Evolutionary conservation across 2,888 invertebrate species (phyloP).

Genomic region (Drosophila antonietae): DNA sequence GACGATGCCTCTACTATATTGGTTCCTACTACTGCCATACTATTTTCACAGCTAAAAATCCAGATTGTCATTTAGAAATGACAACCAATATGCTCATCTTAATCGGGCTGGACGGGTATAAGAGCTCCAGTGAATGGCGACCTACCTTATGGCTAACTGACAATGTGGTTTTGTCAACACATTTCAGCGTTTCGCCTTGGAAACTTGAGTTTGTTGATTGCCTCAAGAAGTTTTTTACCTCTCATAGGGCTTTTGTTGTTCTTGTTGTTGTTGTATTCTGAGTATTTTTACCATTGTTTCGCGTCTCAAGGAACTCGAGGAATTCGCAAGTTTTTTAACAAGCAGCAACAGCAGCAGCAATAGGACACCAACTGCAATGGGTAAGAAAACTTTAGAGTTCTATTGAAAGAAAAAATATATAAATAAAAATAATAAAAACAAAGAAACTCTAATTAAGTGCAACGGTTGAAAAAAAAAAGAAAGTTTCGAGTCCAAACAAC

Average conservation of each 20-base stretch:
- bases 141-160: slow-evolving; percentile 48
- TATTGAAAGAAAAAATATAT: slow-evolving; percentile 6
- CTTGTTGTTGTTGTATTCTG: slow-evolving; percentile 2
- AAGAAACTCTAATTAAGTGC: slow-evolving; percentile 12
- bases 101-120: background rate
- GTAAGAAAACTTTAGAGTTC: slow-evolving; percentile 50
- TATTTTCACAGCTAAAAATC: background rate
- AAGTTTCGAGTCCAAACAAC: background rate
- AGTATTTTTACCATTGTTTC: slow-evolving; percentile 4
- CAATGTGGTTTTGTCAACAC: slow-evolving; percentile 64
- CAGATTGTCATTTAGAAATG: background rate
- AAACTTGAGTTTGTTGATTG: slow-evolving; percentile 76
- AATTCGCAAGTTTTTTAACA: slow-evolving; percentile 45
- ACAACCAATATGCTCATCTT: background rate
- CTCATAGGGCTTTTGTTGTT: background rate
- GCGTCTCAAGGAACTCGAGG: slow-evolving; percentile 23
- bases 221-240: slow-evolving; percentile 43
- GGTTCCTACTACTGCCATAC: background rate
- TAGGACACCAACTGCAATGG: slow-evolving; percentile 46
- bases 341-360: slow-evolving; percentile 16
- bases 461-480: slow-evolving; percentile 19
- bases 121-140: background rate
- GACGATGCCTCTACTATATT: too few species aligned
- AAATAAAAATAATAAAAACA: background rate
- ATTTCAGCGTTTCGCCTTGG: slow-evolving; percentile 63